phyloP scores from a whole-genome alignment of 2,888 invertebrate genomes.

The Agrotis exclamationis region DNA sequence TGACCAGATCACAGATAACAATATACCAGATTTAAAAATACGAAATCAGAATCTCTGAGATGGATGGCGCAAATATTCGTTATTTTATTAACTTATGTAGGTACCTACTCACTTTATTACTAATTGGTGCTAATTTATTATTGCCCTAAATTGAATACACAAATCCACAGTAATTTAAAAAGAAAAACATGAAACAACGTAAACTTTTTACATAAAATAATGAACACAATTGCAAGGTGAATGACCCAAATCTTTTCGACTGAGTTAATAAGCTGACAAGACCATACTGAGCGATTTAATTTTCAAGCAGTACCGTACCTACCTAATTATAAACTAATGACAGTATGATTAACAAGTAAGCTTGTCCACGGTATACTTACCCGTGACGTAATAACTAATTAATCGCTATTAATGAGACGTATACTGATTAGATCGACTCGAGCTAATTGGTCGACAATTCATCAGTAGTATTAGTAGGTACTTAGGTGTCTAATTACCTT shows the following conservation, averaged over 20 bases:
- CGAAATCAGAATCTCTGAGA: background rate
- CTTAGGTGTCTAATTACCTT: background rate
- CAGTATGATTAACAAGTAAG: conserved; percentile 41
- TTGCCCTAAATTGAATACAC: too few species aligned
- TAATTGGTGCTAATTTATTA: background rate
- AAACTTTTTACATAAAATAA: background rate
- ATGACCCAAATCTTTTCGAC: background rate
- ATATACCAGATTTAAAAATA: background rate
- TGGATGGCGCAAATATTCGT: too few species aligned
- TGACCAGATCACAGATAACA: too few species aligned
- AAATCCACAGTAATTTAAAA: too few species aligned
- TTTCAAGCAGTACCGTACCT: background rate
- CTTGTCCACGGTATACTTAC: conserved; percentile 38
- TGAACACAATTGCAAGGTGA: too few species aligned
- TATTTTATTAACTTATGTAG: background rate
- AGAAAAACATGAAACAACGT: background rate
- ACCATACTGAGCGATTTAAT: background rate
- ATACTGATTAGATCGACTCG: conserved; percentile 30
- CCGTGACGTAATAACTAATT: conserved; percentile 29
- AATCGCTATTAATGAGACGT: conserved; percentile 33
- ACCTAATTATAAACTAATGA: conserved; percentile 8
- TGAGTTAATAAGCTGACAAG: background rate
- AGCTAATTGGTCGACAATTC: conserved; percentile 24
- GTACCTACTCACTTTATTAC: background rate
- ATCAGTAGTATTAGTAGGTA: conserved; percentile 4